Evolutionary conservation across 2,888 invertebrate genomes (phyloP).

Genomic region (Rosalia funebris): DNA sequence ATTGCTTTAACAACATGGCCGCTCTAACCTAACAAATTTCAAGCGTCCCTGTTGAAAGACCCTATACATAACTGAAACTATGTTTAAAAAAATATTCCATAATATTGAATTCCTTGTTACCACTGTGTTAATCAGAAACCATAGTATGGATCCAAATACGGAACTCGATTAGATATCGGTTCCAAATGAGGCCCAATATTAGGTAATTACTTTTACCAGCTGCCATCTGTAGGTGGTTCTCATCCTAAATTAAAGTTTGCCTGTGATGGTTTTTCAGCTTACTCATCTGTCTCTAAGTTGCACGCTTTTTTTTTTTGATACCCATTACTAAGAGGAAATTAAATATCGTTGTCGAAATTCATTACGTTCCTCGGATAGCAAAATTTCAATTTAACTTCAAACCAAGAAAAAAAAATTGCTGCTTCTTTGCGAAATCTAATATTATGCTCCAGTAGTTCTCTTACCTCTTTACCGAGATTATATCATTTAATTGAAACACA

Average conservation of each 20-base stretch:
- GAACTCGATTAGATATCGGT: too few species aligned
- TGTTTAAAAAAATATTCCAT: too few species aligned
- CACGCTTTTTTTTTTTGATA: not conserved
- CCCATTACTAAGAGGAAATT: slow-evolving; percentile 5
- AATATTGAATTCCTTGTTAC: too few species aligned
- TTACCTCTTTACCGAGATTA: slow-evolving; percentile 2
- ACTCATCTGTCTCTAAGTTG: not conserved
- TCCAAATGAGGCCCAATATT: too few species aligned
- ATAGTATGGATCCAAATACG: too few species aligned
- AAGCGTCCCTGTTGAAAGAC: too few species aligned
- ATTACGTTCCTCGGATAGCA: not conserved
- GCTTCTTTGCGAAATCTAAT: not conserved
- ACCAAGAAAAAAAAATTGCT: not conserved
- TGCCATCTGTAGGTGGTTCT: too few species aligned
- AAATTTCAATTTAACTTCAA: slow-evolving; percentile 9
- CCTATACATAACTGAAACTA: too few species aligned
- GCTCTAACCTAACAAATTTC: too few species aligned
- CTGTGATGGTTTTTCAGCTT: not conserved
- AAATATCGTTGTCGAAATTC: not conserved
- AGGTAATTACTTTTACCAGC: too few species aligned
- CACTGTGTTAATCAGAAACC: too few species aligned
- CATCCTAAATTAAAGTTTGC: not conserved
- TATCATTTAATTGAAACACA: not conserved
- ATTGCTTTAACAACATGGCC: too few species aligned
- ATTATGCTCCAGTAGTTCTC: not conserved